Evolutionary conservation across 1,140 invertebrate species (phyloP).

Genomic region (Papilio xuthus): DNA sequence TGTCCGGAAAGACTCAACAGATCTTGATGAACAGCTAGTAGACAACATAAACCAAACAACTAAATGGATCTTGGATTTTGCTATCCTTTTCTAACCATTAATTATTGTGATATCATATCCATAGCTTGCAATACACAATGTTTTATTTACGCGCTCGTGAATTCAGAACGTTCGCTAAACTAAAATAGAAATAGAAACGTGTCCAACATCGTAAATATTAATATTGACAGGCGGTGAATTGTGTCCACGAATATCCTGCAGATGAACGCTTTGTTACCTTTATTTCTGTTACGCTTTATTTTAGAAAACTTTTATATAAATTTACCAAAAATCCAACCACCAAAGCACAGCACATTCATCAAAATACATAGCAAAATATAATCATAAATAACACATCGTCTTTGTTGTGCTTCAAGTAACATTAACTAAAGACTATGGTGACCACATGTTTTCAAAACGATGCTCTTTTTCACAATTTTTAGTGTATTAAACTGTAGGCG

Average conservation of each 20-base stretch:
- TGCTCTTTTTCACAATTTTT: neutral
- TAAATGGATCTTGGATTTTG: neutral
- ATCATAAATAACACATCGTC: too few species aligned
- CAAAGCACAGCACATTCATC: too few species aligned
- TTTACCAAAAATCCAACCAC: too few species aligned
- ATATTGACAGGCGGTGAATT: conserved; percentile 9
- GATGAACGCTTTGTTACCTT: neutral
- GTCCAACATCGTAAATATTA: conserved; percentile 15
- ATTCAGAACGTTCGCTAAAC: neutral
- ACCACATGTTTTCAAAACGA: neutral
- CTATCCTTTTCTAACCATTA: neutral
- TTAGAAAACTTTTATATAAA: neutral
- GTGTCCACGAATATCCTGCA: neutral
- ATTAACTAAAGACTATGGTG: neutral
- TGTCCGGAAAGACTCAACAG: too few species aligned
- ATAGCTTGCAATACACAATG: conserved; percentile 13
- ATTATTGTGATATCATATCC: neutral
- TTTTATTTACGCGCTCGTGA: conserved; percentile 5
- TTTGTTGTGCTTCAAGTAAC: too few species aligned
- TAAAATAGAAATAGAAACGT: conserved; percentile 7
- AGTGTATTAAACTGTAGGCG: neutral
- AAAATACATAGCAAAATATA: too few species aligned
- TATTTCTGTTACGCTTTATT: neutral
- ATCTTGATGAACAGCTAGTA: too few species aligned
- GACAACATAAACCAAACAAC: neutral